Evolutionary conservation across 2,113 vertebrate genomes (phyloP), one percentile per base, ranked within the genome.

Genomic region (Bambusicola thoracicus): DNA sequence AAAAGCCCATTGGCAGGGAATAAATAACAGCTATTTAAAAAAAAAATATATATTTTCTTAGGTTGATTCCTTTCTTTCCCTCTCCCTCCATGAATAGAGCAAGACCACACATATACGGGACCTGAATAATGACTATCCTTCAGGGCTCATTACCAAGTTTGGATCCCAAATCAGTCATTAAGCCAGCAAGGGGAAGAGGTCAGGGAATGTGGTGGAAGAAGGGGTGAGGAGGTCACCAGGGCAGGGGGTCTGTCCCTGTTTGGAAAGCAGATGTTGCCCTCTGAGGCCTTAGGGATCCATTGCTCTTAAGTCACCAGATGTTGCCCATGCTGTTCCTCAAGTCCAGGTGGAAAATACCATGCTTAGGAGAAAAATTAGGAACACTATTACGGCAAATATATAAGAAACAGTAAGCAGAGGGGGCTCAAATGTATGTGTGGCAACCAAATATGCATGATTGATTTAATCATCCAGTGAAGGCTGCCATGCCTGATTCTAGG

Each of bases 81-180:
- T 34, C 19, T 20, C 32, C 32, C n/a, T 8, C 18, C 15, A 29
- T 29, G 25, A 85, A 69, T 44, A 69, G 29, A 36, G 21, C 32
- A 59, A 44, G 92, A 87, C 70, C 83, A 81, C 91, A 85, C 81
- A 78, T 11, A 69, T 24, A 81, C 6, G 11, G n/a, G 69, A 91
- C 16, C 44, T 41, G 20, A 93, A 43, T 87, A 94, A 96, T 66
- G 66, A 81, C 56, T 90, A 59, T 27, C 70, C 40, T 95, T 94
- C 69, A 79, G 81, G 78, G 77, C 69, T 96, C 91, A 95, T 94
- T 93, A 89, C 58, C 0, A 1, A 92, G 53, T 95, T 62, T 92
- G 89, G 89, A 91, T 91, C 87, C 87, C 81, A 93, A 93, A 92
- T 87, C 74, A 80, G 84, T 92, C 95, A 96, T 90, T 96, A 93